A percentile compares a stretch with the other conserved stretches of the same genome.
Conservation (phyloP, 2,888 invertebrate genomes). For the Pardosa pseudoannulata region DNA sequence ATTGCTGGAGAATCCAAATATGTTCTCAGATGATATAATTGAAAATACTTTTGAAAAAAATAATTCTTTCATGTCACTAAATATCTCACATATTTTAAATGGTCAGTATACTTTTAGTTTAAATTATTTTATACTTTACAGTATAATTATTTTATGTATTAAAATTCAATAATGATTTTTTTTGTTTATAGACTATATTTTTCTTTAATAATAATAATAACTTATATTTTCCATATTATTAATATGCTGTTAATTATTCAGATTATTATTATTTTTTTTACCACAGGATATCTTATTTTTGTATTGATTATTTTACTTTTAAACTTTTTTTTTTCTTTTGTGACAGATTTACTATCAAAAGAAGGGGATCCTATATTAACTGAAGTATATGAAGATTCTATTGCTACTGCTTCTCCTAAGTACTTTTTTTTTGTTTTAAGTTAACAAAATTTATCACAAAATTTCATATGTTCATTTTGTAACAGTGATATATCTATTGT, state of each 20-base stretch:
- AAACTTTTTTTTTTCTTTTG: neutral
- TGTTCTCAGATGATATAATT: constrained; percentile 24
- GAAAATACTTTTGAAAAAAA: neutral
- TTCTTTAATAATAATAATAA: too few species aligned
- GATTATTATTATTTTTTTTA: too few species aligned
- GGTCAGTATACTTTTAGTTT: constrained; percentile 6
- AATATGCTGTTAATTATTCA: too few species aligned
- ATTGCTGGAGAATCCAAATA: constrained; percentile 29
- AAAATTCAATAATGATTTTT: too few species aligned
- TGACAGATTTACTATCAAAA: neutral
- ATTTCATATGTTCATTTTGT: too few species aligned
- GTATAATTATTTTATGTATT: too few species aligned
- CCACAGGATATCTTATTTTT: too few species aligned
- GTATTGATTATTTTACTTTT: neutral
- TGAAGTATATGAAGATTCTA: neutral
- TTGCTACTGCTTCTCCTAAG: neutral
- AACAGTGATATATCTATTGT: too few species aligned
- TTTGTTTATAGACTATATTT: too few species aligned
- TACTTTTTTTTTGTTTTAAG: neutral
- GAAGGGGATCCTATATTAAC: neutral
- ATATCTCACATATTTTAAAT: neutral
- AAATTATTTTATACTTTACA: neutral
- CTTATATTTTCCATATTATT: too few species aligned
- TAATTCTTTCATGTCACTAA: neutral
- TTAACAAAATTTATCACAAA: too few species aligned